Conservation (phyloP, 1,140 invertebrate species). For the Sitophilus oryzae region DNA sequence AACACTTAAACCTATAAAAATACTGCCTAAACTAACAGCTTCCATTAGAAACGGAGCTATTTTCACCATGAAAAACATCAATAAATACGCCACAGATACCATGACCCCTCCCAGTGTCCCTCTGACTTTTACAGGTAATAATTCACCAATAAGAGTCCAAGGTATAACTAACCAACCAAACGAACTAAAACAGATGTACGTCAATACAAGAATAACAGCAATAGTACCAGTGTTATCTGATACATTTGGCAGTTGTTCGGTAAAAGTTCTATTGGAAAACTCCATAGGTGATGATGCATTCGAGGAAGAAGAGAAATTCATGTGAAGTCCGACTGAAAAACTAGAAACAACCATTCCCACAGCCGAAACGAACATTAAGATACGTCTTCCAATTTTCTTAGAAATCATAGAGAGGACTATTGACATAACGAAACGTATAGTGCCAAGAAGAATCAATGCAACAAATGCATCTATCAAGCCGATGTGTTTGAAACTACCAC, state of each 20-base stretch:
- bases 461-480: constrained; percentile 44
- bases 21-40: constrained; percentile 46
- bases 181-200: constrained; percentile 51
- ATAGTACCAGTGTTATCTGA: constrained; percentile 13
- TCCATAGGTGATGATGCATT: neutral
- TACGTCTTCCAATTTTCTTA: constrained; percentile 49
- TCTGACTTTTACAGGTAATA: constrained; percentile 51
- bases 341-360: constrained; percentile 52
- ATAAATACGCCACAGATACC: constrained; percentile 54
- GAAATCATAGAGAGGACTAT: constrained; percentile 47
- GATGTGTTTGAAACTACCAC: constrained; percentile 44
- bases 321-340: constrained; percentile 48
- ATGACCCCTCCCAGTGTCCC: constrained; percentile 52
- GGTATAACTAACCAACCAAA: constrained; percentile 56
- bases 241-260: neutral
- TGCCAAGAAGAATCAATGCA: constrained; percentile 48
- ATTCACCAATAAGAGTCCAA: constrained; percentile 54
- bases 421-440: constrained; percentile 50
- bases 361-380: constrained; percentile 49
- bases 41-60: constrained; percentile 52
- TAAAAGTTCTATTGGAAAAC: neutral
- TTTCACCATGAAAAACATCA: constrained; percentile 62
- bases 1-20: constrained; percentile 59
- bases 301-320: constrained; percentile 34
- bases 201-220: constrained; percentile 34